Evolutionary conservation across 2,113 vertebrate genomes (phyloP), one percentile per base, ranked within the genome.

Genomic region (Probosciger aterrimus): DNA sequence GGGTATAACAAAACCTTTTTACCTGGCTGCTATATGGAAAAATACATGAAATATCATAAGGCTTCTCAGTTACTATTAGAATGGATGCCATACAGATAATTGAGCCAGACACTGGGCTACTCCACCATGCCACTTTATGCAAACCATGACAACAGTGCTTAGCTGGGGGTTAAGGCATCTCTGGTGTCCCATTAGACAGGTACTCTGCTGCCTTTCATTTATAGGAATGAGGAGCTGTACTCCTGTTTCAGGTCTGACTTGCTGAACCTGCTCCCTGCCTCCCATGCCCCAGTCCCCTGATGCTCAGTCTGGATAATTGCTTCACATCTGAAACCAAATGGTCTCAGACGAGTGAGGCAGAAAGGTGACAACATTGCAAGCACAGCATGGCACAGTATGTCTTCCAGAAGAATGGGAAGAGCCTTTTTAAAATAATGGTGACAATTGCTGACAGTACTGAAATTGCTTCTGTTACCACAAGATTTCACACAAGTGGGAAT

Each of bases 21-120:
- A n/a, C 9, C 18, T 82, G 65, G 31, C 43, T 92, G 62, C 50
- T 93, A 17, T 35, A 76, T 73, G 82, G 88, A 62, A 41, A 93
- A 91, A 84, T 62, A 65, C 86, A 85, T 92, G 86, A 92, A 94
- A 92, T 93, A 91, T 94, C 88, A 92, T 82, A 88, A 96, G 88
- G 90, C 89, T 95, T 95, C 93, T 95, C 88, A 69, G 65, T 84
- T 96, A 84, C 92, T 91, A 31, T 33, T 91, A 83, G 41, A 76
- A 75, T 71, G 69, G 44, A 75, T 74, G 73, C 76, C 82, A 90
- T 75, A 88, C 90, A 90, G 92, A 93, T 73, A 82, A 92, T 7
- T 94, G 93, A 92, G 93, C 59, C 0, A 22, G 82, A 75, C 47
- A 44, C 52, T 13, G 0, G 9, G 73, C 31, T 71, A 2, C 63